A percentile compares a stretch with the other conserved stretches of the same genome.
Evolutionary conservation across 2,113 vertebrate genomes (phyloP).

Genomic region (Aldabrachelys gigantea): DNA sequence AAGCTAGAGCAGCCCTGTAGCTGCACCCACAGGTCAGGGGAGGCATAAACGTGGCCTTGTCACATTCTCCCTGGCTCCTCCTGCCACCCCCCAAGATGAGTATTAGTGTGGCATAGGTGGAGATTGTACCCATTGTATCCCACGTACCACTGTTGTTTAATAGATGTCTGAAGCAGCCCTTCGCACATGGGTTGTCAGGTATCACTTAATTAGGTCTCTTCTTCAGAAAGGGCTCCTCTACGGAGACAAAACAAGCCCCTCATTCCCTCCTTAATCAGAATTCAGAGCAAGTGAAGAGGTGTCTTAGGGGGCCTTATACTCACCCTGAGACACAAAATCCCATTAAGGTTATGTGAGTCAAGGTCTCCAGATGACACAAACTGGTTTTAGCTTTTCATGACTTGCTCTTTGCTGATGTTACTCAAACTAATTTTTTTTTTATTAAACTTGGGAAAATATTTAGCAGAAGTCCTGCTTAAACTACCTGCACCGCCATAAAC

Average conservation of each 20-base stretch:
- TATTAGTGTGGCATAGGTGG: background rate
- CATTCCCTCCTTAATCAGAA: background rate
- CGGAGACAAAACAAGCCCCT: background rate
- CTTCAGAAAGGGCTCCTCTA: background rate
- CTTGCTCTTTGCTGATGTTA: background rate
- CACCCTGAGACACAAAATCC: background rate
- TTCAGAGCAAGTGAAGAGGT: background rate
- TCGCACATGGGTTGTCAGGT: accelerated
- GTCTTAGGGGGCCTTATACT: background rate
- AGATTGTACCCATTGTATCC: background rate
- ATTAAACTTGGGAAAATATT: background rate
- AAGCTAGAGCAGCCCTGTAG: background rate
- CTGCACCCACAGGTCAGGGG: accelerated
- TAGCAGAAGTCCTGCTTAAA: background rate
- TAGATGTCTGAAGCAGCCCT: background rate
- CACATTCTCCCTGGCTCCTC: background rate
- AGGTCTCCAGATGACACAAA: background rate
- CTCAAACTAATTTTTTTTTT: background rate
- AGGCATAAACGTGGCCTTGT: background rate
- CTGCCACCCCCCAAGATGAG: background rate
- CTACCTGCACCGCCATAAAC: background rate
- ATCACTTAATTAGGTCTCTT: background rate
- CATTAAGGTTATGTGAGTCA: accelerated
- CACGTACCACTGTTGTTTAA: accelerated
- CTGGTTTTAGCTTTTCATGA: background rate